Evolutionary conservation across 2,888 invertebrate genomes (phyloP), one percentile per base, ranked within the genome.

Genomic region (Platycheirus albimanus): DNA sequence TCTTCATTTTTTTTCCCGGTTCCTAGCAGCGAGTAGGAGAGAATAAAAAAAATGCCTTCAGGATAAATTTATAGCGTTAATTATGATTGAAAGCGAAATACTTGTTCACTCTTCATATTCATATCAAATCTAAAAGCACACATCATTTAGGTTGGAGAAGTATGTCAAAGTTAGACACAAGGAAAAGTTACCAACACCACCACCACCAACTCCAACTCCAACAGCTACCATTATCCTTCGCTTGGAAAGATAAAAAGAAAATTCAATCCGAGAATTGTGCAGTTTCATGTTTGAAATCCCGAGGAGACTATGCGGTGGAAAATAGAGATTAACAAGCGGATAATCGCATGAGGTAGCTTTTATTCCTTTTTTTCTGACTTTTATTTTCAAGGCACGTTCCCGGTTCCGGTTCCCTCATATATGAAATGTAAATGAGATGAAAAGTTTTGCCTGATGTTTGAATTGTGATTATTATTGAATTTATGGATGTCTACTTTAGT

Each of bases 31-130:
- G 15, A 28, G 7, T 4, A n/a, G n/a, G 6, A 30, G 7, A 33
- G 20, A 17, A n/a, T n/a, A 41, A 47, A 69, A 61, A 64, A 64
- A 54, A 33, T 33, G 30, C 69, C 80, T 58, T 11, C 8, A 28
- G 70, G 66, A 61, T 41, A 41, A 67, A 81, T 81, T 76, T 77
- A 81, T 77, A 77, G 81, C 77, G 77, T 81, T 81, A 77, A 81
- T 81, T 77, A 81, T 81, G 71, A 81, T 66, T 71, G 71, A 81
- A 72, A 67, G 61, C 51, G 41, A 64, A 80, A 75, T 63, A 61
- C 52, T 70, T 47, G 47, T 49, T 63, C 75, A 38, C 63, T 45
- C 45, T 45, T 30, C 36, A 58, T 56, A 56, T 54, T 24, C n/a
- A 24, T 24, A 24, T 24, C 24, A 19, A 36, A 54, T 58, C 45